Evolutionary conservation across 1,140 invertebrate genomes (phyloP).

Genomic region (Drosophila sulfurigaster): DNA sequence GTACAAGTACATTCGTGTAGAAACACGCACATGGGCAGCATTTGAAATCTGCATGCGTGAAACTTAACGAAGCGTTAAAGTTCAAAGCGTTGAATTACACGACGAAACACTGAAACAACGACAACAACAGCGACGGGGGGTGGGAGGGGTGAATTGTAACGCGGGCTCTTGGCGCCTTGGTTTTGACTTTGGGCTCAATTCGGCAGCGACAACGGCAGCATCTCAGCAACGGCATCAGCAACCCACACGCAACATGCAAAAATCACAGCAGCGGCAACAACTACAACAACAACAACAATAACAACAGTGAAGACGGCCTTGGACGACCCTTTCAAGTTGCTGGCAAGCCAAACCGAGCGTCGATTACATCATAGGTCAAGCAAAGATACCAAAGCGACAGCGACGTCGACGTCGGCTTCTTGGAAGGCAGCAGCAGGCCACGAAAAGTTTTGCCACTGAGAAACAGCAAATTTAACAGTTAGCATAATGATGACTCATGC

Average conservation of each 20-base stretch:
- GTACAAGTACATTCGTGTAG: constrained; percentile 41
- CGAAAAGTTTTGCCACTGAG: not conserved
- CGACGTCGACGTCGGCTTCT: constrained; percentile 20
- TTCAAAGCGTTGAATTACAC: constrained; percentile 79
- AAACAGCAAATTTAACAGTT: constrained; percentile 31
- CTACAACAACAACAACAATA: not conserved
- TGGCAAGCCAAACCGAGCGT: constrained; percentile 7
- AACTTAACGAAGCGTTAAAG: constrained; percentile 82
- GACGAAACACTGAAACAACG: constrained; percentile 45
- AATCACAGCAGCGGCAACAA: not conserved
- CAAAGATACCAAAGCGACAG: not conserved
- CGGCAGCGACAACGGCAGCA: constrained; percentile 15
- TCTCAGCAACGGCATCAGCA: constrained; percentile 11
- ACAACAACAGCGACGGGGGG: not conserved
- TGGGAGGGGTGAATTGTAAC: not conserved
- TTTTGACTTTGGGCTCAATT: constrained; percentile 69
- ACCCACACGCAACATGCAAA: constrained; percentile 26
- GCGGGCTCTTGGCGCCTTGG: constrained; percentile 52
- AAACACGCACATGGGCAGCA: constrained; percentile 38
- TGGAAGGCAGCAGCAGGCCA: not conserved
- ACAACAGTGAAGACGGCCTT: constrained; percentile 29
- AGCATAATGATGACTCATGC: constrained; percentile 36
- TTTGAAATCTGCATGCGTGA: constrained; percentile 83
- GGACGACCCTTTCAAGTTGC: constrained; percentile 43
- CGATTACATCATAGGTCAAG: constrained; percentile 50